Evolutionary conservation across 2,888 invertebrate genomes (phyloP), one percentile per base, ranked within the genome.

Genomic region (Apodemia hepburni): DNA sequence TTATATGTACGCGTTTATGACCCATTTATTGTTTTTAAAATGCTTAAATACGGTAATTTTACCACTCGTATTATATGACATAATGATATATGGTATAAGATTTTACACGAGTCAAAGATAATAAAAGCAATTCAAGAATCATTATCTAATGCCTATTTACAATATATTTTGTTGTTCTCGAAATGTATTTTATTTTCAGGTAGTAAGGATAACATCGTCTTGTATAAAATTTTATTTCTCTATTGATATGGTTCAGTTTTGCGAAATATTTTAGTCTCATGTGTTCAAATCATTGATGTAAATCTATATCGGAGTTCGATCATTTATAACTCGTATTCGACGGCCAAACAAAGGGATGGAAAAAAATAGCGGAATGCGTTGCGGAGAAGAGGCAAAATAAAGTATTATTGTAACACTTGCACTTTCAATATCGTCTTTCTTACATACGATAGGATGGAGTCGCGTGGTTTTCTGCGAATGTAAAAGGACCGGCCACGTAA

Each of bases 391-490:
- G 83, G 80, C 82, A 84, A 86, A 86, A 86, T 85, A 81, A 86
- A 86, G 87, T 84, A 87, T 87, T 87, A 85, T 88, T 83, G 87
- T 80, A 84, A 89, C 92, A 92, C 92, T 92, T 92, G 90, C 92
- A 88, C 90, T 92, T 90, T 92, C 87, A 75, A 80, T 80, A 76
- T 78, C 72, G 76, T 75, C 77, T 75, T 78, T 80, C 77, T 78
- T n/a, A 22, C 57, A 57, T 29, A 27, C 57, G 27, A 57, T 57
- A 62, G 47, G 35, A 18, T 18, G 22, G 62, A 18, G 58, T 57
- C 61, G 42, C 42, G 42, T 62, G 58, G 58, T 58, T 62, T 62
- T 62, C 58, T 22, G 12, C 45, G 58, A 59, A 58, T 38, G n/a
- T 54, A n/a, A 54, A 38, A 51, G 22, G n/a, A 61, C 27, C 27